Base-by-base conservation (phyloP, 1,140 invertebrate genomes). In the Drosophila kikkawai region DNA sequence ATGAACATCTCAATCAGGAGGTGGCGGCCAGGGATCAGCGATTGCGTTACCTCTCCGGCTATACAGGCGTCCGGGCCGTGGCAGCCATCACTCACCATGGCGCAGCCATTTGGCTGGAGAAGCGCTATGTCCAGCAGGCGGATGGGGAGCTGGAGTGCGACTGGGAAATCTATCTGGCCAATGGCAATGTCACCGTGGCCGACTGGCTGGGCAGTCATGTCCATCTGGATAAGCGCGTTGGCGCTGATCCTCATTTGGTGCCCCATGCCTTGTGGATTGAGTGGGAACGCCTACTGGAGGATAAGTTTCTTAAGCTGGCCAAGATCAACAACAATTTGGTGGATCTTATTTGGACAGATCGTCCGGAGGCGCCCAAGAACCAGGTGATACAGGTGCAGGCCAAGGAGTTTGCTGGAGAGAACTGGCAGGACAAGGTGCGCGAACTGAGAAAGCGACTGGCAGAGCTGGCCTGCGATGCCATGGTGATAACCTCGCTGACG, bases 51-150 rank as follows among this genome's bases (percentile, higher is more conserved):
- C 94, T 99, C 7, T 96, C 96, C 55, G 97, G 97, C 4, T 99
- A 98, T 93, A 96, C 95, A 59, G 98, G 98, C 3, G 96, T 95
- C 17, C 95, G 95, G 42, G 98, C 96, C 1, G 95, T 95, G 3
- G 97, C 96, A 1, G 94, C 98, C 3, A 94, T 99, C 5, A 98
- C 97, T 0, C 82, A 93, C 47, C 93, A 94, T n/a, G 95, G 95
- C 29, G 97, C 98, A 0, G 95, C 96, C 2, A 82, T 99, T 19
- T 99, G 98, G 98, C 97, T 98, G 3, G 97, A 99, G 91, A 95
- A 97, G 3, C 94, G 97, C 36, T 99, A 99, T 93, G 95, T 96
- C 80, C 92, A 96, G 26, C 96, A 96, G 80, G 97, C 97, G 0
- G 95, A 97, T 51, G 93, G 95, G 19, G 94, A 97, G 82, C 93